Evolutionary conservation across 2,797 vertebrate genomes (phyloP).

Genomic region (Nannoperca obscura): DNA sequence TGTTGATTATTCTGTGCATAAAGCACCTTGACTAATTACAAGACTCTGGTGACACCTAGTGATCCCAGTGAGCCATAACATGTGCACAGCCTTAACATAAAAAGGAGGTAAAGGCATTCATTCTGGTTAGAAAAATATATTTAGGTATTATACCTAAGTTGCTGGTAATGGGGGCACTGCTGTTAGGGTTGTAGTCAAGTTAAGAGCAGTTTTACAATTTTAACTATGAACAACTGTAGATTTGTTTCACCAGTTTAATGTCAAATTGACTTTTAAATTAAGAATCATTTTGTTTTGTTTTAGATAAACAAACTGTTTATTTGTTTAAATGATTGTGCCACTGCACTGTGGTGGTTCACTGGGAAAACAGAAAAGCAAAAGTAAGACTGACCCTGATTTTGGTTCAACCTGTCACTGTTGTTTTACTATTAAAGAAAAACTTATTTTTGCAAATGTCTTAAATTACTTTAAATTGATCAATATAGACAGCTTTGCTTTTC

Average conservation of each 20-base stretch:
- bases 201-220: no score
- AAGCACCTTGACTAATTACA: neutral
- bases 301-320: no score
- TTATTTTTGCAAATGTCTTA: neutral
- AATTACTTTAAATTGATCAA: neutral
- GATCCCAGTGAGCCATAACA: conserved; percentile 49
- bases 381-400: neutral
- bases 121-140: neutral
- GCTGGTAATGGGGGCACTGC: neutral
- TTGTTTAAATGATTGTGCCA: no score
- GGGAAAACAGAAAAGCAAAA: neutral
- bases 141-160: neutral
- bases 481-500: neutral
- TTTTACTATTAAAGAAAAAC: neutral
- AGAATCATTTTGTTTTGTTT: no score
- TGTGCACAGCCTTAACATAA: neutral
- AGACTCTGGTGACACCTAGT: conserved; percentile 73
- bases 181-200: neutral
- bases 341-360: neutral
- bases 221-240: no score
- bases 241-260: neutral
- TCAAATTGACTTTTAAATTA: neutral
- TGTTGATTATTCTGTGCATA: no score
- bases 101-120: neutral
- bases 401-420: neutral